Conservation (phyloP, 2,797 vertebrate genomes). For the Tympanoctomys barrerae region DNA sequence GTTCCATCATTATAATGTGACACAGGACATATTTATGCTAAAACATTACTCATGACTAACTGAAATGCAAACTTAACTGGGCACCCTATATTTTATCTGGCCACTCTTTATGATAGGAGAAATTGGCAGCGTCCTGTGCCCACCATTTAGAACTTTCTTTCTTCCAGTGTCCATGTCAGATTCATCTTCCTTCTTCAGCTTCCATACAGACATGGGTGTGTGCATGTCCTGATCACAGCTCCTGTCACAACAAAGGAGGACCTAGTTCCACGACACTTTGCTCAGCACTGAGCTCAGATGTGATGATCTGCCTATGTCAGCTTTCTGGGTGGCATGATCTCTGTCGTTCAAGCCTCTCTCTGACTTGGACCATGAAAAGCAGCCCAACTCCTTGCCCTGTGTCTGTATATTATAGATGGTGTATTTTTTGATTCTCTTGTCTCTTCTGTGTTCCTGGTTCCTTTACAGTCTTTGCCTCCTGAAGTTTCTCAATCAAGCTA, state of each 20-base stretch:
- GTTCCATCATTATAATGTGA: not conserved
- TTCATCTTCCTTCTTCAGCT: not conserved
- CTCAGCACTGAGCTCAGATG: not conserved
- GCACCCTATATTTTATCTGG: slow-evolving; percentile 36
- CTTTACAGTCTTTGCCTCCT: not conserved
- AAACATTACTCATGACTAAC: not conserved
- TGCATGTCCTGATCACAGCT: not conserved
- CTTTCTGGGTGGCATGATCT: not conserved
- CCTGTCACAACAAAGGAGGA: not conserved
- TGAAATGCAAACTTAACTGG: not conserved
- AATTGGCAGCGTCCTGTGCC: not conserved
- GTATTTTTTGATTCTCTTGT: not conserved
- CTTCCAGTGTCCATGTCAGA: not conserved
- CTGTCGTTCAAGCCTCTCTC: slow-evolving; percentile 5
- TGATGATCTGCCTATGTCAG: not conserved
- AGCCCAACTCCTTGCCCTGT: not conserved
- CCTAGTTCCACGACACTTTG: not conserved
- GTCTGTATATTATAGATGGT: not conserved
- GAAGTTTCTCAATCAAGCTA: not conserved
- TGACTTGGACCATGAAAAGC: slow-evolving; percentile 27
- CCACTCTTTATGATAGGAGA: not conserved
- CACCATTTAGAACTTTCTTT: not conserved
- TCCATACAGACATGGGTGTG: not conserved
- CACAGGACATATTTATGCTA: not conserved
- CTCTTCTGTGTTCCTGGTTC: not conserved